Percentiles rank a stretch among this genome's conserved stretches.
These are phyloP conservation scores for Puffinus mauretanicus DNA, from an alignment of 2,113 vertebrate genomes.

Conservation along the genomic window DNA sequence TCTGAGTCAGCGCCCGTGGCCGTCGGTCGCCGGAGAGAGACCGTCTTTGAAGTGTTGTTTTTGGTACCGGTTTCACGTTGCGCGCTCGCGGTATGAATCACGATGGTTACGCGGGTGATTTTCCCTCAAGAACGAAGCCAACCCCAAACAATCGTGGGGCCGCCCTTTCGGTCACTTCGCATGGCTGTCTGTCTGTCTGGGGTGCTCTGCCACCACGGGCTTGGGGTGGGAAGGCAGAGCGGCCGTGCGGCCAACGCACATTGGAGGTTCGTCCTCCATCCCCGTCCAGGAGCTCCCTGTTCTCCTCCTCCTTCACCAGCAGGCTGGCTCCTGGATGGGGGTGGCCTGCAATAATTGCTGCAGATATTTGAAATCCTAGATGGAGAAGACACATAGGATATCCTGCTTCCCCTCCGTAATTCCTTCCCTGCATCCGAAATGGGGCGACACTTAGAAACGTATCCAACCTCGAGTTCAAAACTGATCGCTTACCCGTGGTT, in stretches of 20 bases:
- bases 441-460: not conserved
- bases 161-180: not conserved
- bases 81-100: not conserved
- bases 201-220: not conserved
- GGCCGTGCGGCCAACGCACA: accelerated
- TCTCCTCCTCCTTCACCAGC: not conserved
- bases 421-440: not conserved
- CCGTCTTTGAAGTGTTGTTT: constrained; percentile 43
- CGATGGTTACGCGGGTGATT: constrained; percentile 13
- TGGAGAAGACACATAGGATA: not conserved
- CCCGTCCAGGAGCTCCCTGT: not conserved
- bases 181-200: not conserved
- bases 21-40: not conserved
- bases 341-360: not conserved
- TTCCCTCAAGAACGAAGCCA: constrained; percentile 31
- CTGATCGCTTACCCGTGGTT: not conserved
- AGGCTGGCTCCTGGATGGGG: not conserved
- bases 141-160: not conserved
- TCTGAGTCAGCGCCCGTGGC: constrained; percentile 51
- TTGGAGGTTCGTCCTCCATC: accelerated
- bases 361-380: not conserved
- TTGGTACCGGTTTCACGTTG: constrained; percentile 23
- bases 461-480: constrained; percentile 23
- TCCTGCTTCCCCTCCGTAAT: not conserved
- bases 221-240: not conserved